A percentile compares a stretch with the other conserved stretches of the same genome.
Conservation (phyloP, 2,113 vertebrate genomes). For the Eurystomus gularis region DNA sequence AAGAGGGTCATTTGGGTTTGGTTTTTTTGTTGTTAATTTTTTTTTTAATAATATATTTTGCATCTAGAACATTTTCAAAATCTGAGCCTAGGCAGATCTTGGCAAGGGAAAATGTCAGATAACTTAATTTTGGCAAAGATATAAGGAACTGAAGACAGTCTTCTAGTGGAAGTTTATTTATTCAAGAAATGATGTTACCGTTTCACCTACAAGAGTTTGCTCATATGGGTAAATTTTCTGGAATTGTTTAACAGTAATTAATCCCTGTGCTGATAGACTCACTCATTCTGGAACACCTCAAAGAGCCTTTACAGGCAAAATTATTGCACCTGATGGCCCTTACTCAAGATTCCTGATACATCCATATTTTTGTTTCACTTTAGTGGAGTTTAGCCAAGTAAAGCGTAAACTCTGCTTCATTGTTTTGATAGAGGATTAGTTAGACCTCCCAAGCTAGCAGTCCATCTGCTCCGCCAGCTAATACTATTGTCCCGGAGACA, state of each 20-base stretch:
- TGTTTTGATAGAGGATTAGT: slow-evolving; percentile 33
- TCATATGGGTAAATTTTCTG: not conserved
- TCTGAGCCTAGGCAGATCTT: not conserved
- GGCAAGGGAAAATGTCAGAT: not conserved
- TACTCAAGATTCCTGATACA: not conserved
- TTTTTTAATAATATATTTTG: not conserved
- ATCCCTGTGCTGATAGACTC: not conserved
- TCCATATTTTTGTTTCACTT: not conserved
- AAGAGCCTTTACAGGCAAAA: not conserved
- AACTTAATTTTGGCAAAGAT: not conserved
- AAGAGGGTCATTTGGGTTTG: not conserved
- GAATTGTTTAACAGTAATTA: not conserved
- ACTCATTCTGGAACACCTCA: not conserved
- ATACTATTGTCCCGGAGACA: slow-evolving; percentile 47
- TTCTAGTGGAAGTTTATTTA: not conserved
- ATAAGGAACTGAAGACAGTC: not conserved
- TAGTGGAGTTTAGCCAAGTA: not conserved
- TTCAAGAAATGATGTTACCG: not conserved
- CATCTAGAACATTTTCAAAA: not conserved
- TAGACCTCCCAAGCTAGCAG: slow-evolving; percentile 49
- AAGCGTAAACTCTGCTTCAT: slow-evolving; percentile 43
- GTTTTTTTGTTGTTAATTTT: not conserved
- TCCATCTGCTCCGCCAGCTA: slow-evolving; percentile 63
- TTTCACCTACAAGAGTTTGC: not conserved
- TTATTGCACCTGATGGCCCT: not conserved